A percentile compares a stretch with the other conserved stretches of the same genome.
These are phyloP conservation scores for Tridacna crocea DNA, from an alignment of 2,888 invertebrate genomes.

Conservation along the genomic window DNA sequence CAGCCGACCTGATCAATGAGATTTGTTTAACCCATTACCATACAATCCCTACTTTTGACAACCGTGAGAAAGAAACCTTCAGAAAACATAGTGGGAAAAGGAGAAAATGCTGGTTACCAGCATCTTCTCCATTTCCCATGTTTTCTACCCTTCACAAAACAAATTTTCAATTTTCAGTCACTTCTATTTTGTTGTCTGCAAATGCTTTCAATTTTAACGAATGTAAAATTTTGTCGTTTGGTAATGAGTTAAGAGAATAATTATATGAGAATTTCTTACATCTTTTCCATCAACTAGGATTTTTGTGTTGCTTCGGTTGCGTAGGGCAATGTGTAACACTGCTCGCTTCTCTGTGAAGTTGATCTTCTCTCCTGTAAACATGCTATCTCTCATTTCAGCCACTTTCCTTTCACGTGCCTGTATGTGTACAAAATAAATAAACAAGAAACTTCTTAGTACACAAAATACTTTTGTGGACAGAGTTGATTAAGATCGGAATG, in stretches of 20 bases:
- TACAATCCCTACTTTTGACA: no score
- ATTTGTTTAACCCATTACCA: no score
- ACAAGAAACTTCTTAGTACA: neutral
- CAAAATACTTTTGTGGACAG: no score
- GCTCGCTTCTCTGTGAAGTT: slow-evolving; percentile 99
- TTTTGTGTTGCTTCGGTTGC: slow-evolving; percentile 92
- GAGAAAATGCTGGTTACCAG: no score
- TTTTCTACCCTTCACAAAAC: neutral
- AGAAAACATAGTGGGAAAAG: no score
- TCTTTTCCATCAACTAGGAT: slow-evolving; percentile 94
- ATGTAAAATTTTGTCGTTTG: no score
- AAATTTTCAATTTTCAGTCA: neutral
- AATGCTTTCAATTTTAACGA: no score
- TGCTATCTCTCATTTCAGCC: slow-evolving; percentile 93
- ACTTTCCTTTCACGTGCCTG: slow-evolving; percentile 91
- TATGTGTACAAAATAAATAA: slow-evolving; percentile 38
- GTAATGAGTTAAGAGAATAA: no score
- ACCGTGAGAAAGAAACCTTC: no score
- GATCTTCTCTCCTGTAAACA: slow-evolving; percentile 97
- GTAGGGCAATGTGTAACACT: slow-evolving; percentile 96
- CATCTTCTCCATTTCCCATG: no score
- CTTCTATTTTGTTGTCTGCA: neutral
- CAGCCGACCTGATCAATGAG: no score
- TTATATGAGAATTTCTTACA: slow-evolving; percentile 85
- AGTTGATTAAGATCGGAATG: no score